These are phyloP conservation scores for Harpalus rubripes DNA, from an alignment of 2,888 invertebrate genomes.

Conservation along the genomic window DNA sequence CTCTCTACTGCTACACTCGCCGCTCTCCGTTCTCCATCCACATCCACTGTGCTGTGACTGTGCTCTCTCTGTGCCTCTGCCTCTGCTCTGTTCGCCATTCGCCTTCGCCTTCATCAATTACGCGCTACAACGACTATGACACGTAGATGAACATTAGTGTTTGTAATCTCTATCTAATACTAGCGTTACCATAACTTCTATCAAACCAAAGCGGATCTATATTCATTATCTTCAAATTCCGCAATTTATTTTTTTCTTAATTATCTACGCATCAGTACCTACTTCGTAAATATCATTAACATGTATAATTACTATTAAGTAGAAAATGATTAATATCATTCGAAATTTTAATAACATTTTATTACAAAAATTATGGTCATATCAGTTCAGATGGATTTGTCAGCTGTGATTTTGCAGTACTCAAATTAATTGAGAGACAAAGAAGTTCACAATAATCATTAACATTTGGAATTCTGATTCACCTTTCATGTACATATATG, in stretches of 20 bases:
- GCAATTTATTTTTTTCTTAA: too few species aligned
- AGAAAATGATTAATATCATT: too few species aligned
- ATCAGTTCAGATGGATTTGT: not conserved
- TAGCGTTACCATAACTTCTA: not conserved
- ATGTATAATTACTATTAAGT: too few species aligned
- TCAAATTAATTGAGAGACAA: not conserved
- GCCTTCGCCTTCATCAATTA: constrained; percentile 57
- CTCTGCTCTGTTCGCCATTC: not conserved
- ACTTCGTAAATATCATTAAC: too few species aligned
- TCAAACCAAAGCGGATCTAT: constrained; percentile 1
- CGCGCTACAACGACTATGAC: constrained; percentile 54
- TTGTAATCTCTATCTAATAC: constrained; percentile 5
- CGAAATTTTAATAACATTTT: too few species aligned
- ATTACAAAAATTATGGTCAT: not conserved
- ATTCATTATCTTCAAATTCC: constrained; percentile 3
- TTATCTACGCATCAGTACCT: too few species aligned
- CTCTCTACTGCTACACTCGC: not conserved
- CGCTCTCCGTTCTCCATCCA: not conserved
- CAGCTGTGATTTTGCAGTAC: not conserved
- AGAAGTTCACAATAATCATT: constrained; percentile 28
- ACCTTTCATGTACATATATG: not conserved
- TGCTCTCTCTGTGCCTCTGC: not conserved
- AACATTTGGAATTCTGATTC: constrained; percentile 41
- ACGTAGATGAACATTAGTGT: constrained; percentile 43
- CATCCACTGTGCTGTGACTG: too few species aligned